A percentile compares a stretch with the other conserved stretches of the same genome.
Conservation (phyloP, 2,888 invertebrate genomes). For the Schizotus pectinicornis region DNA sequence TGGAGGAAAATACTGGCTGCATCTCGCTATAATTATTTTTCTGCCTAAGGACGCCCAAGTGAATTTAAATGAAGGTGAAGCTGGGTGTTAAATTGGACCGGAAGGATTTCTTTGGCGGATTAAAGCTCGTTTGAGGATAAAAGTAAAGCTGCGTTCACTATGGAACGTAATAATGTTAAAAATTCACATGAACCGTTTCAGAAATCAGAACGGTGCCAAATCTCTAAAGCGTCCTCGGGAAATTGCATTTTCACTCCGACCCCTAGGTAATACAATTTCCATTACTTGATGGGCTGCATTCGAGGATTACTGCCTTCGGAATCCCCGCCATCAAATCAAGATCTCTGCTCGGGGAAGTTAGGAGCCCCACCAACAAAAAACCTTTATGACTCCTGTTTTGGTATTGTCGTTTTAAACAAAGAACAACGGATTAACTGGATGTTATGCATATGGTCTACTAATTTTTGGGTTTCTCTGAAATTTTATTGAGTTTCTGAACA, state of each 20-base stretch:
- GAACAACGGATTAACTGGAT: no score
- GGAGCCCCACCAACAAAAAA: background rate
- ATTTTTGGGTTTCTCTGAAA: no score
- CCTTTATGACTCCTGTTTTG: constrained; percentile 1
- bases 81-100: background rate
- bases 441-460: no score
- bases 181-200: constrained; percentile 38
- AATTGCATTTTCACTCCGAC: constrained; percentile 53
- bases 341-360: constrained; percentile 8
- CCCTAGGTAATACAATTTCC: constrained; percentile 53
- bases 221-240: constrained; percentile 50
- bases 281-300: constrained; percentile 51
- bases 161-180: constrained; percentile 15
- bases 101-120: background rate
- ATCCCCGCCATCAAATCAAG: constrained; percentile 31
- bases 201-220: constrained; percentile 46
- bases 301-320: constrained; percentile 26
- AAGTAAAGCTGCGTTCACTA: constrained; percentile 4
- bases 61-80: background rate
- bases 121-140: background rate
- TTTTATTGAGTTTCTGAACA: no score
- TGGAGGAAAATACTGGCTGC: no score
- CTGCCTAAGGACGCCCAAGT: no score
- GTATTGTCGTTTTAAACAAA: no score
- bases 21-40: no score